A percentile compares a stretch with the other conserved stretches of the same genome.
Evolutionary conservation across 2,113 vertebrate species (phyloP).

Genomic region (Gallinago undulata): DNA sequence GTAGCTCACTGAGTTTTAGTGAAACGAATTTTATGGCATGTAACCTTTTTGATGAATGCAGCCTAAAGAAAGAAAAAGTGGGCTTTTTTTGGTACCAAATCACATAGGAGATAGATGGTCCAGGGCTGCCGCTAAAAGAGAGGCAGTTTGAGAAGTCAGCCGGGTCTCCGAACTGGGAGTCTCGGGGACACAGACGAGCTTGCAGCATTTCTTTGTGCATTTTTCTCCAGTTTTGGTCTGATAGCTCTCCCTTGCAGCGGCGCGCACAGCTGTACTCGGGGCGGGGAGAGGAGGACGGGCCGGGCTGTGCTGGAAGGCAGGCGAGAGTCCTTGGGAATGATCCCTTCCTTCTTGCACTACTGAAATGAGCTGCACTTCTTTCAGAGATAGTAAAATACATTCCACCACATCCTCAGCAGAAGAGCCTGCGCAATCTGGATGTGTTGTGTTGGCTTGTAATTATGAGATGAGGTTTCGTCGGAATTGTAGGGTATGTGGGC

Average conservation of each 20-base stretch:
- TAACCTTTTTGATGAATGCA: background rate
- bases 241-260: background rate
- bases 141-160: background rate
- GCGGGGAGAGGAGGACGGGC: fast-evolving
- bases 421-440: background rate
- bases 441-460: background rate
- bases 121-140: background rate
- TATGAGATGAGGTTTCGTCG: background rate
- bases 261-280: background rate
- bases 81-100: background rate
- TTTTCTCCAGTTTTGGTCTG: slow-evolving; percentile 11
- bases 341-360: background rate
- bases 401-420: background rate
- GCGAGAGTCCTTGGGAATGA: background rate
- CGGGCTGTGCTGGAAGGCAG: background rate
- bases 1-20: background rate
- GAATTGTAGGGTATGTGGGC: background rate
- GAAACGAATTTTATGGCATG: background rate
- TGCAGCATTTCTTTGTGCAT: background rate
- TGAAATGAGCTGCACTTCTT: background rate
- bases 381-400: background rate
- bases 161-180: background rate
- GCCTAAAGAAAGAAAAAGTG: background rate
- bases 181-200: background rate
- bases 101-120: background rate